Percentiles rank a stretch among this genome's conserved stretches.
phyloP scores from a whole-genome alignment of 1,140 invertebrate species.

The Lasioglossum baleicum region DNA sequence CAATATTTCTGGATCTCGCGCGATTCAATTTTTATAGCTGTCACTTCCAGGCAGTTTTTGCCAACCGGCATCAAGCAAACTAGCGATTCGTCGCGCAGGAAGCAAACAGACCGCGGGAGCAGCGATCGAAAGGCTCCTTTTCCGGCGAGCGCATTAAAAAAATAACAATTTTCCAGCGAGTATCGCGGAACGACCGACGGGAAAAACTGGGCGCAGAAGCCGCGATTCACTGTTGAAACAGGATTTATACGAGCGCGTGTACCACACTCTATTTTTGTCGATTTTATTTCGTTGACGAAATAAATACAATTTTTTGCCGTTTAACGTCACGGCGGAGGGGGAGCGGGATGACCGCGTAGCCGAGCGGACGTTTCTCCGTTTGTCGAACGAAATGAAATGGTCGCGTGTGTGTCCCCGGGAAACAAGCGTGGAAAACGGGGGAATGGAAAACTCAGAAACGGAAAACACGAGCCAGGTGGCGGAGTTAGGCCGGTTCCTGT shows the following conservation, averaged over 20 bases:
- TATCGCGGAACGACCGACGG: background rate
- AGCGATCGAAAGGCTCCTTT: background rate
- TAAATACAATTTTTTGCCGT: background rate
- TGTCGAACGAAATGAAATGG: background rate
- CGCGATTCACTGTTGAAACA: background rate
- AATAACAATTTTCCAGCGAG: conserved; percentile 5
- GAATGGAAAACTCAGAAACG: conserved; percentile 1
- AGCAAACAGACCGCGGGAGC: background rate
- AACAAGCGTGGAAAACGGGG: background rate
- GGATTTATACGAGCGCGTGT: background rate
- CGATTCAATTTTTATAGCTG: conserved; percentile 14
- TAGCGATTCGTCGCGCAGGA: background rate
- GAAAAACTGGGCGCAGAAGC: background rate
- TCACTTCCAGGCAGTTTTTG: background rate
- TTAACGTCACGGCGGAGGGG: background rate
- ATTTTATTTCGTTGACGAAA: background rate
- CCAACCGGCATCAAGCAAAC: background rate
- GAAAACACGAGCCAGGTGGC: conserved; percentile 10
- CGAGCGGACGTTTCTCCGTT: background rate
- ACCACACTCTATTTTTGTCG: too few species aligned
- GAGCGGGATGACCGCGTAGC: too few species aligned
- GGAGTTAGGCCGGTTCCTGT: too few species aligned
- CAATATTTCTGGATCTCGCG: too few species aligned
- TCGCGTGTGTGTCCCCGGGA: background rate
- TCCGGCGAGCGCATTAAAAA: background rate